A percentile compares a stretch with the other conserved stretches of the same genome.
Evolutionary conservation across 2,888 invertebrate genomes (phyloP).

Genomic region (Eilema caniola): DNA sequence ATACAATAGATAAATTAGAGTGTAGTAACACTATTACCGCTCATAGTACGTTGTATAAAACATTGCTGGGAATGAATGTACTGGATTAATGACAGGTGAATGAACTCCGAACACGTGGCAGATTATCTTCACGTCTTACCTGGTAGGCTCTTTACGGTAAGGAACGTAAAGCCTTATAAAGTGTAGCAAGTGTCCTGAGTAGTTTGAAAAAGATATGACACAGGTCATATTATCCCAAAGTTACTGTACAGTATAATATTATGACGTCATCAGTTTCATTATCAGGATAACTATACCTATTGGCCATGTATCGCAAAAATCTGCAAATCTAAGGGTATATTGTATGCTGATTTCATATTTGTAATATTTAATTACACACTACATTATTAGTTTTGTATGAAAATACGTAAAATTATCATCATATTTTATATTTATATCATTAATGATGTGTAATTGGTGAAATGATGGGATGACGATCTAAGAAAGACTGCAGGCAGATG

Average conservation of each 20-base stretch:
- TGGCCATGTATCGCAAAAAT: neutral
- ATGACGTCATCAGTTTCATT: neutral
- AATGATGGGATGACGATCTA: no score
- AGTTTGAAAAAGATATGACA: neutral
- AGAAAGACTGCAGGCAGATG: no score
- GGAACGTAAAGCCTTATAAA: conserved; percentile 19
- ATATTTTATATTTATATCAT: no score
- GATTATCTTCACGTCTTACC: conserved; percentile 39
- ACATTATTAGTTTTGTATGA: no score
- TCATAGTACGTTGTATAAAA: neutral
- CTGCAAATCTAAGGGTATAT: no score
- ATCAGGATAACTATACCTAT: no score
- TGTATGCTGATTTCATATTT: no score
- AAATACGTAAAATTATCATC: no score
- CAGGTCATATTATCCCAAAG: neutral
- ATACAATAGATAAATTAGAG: neutral
- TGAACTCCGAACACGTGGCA: conserved; percentile 38
- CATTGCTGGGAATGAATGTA: conserved; percentile 2
- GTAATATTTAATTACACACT: no score
- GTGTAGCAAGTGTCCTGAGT: conserved; percentile 16
- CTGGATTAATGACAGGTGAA: conserved; percentile 41
- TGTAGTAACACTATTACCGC: neutral
- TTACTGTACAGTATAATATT: neutral
- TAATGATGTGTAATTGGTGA: no score
- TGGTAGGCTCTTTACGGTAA: conserved; percentile 17